Base-by-base conservation (phyloP, 1,140 invertebrate genomes). In the Rhagoletis pomonella region DNA sequence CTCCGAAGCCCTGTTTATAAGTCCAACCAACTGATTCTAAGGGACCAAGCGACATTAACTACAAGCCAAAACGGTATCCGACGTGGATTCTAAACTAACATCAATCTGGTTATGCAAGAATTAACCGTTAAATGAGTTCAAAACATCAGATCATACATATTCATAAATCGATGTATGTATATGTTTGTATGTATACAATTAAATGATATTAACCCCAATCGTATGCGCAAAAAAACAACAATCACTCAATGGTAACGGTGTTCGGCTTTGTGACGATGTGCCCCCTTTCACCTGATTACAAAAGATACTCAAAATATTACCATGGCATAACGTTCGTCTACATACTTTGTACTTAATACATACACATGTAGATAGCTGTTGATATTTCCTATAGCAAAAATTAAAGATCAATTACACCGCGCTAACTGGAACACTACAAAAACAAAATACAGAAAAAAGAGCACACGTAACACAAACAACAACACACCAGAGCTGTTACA, bases 391-490 rank as follows among this genome's bases (percentile, higher is more conserved):
- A 73, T 73, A 29, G 29, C 29, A 29, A 29, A 29, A 29, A 81
- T 17, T 29, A 81, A 47, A 81, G 73, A 81, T 81, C 73, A 81
- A 81, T 81, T 81, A 47, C 73, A 81, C 73, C 73, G 73, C 50
- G 47, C 5, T 81, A 81, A 81, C 47, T 81, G 73, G 73, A 81
- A 81, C 73, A 19, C 55, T 29, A 29, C 0, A 29, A 29, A 55
- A 50, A 17, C 47, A 81, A 55, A 77, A 55, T 3, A n/a, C 60
- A n/a, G 5, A 4, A 1, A 62, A 62, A 62, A 62, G 9, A 12
- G n/a, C 17, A 55, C 50, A 73, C 2, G 29, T 29, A 29, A 81
- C 47, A 55, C 29, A 29, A 29, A 58, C 73, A 81, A 81, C 47
- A 73, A 47, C 14, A n/a, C 6, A 42, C 29, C 42, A 73, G 1